Evolutionary conservation across 1,140 invertebrate species (phyloP).

Genomic region (Chironomus striatipennis): DNA sequence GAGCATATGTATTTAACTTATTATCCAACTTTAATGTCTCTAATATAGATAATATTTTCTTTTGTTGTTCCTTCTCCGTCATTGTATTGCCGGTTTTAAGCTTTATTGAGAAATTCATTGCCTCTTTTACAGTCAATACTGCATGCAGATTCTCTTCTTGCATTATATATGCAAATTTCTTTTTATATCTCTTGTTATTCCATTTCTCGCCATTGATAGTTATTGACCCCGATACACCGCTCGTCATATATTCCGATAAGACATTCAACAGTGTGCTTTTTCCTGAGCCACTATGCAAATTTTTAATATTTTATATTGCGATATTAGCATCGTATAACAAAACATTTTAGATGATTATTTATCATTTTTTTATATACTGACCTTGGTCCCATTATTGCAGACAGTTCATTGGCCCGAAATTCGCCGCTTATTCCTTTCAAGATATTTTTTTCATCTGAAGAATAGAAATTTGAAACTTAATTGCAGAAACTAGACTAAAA

Average conservation of each 20-base stretch:
- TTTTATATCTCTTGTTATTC: conserved; percentile 55
- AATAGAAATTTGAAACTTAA: too few relatives aligned
- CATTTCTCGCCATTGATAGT: conserved; percentile 65
- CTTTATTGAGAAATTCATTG: conserved; percentile 52
- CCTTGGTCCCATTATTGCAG: conserved; percentile 71
- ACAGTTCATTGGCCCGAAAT: conserved; percentile 51
- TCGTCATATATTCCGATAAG: conserved; percentile 44
- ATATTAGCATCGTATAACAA: too few relatives aligned
- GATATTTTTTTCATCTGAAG: conserved; percentile 41
- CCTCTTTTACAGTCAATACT: conserved; percentile 52
- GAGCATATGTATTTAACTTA: conserved; percentile 54
- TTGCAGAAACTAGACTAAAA: too few relatives aligned
- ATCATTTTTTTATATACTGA: too few relatives aligned
- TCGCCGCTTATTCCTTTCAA: conserved; percentile 49
- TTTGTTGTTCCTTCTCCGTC: conserved; percentile 49
- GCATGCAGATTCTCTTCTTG: conserved; percentile 59
- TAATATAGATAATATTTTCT: conserved; percentile 51
- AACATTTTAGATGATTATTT: too few relatives aligned
- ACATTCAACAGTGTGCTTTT: conserved; percentile 72
- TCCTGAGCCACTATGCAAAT: conserved; percentile 51
- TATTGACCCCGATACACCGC: conserved; percentile 51
- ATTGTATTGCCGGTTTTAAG: conserved; percentile 61
- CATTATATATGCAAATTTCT: conserved; percentile 56
- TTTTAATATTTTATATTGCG: too few relatives aligned
- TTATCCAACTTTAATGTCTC: conserved; percentile 57